Base-by-base conservation (phyloP, 2,113 vertebrate genomes). In the Xyrauchen texanus region DNA sequence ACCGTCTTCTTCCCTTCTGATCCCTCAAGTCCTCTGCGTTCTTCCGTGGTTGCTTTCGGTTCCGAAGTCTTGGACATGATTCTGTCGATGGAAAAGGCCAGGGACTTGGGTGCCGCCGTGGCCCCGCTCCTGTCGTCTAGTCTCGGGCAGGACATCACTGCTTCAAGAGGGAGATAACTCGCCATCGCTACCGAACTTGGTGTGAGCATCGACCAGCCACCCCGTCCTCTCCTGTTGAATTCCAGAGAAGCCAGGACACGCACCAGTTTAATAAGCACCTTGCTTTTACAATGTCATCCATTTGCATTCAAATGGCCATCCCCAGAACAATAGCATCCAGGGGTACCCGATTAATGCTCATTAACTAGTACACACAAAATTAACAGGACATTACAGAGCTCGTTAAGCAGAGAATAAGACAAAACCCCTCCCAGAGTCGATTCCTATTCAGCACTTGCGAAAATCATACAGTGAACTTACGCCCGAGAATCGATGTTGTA, bases 11-110 rank as follows among this genome's bases (percentile, higher is more conserved):
- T 97, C 86, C 90, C 90, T 42, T 94, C 91, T 9, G 91, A 91
- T 76, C 85, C 68, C 66, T 93, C 88, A 72, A 89, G 85, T 52
- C 86, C 87, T 80, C 89, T 91, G 63, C 89, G 90, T 75, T 91
- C 90, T 64, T 96, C 94, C 76, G 91, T 87, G 84, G 89, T 81
- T 66, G 90, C 88, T 53, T 91, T 94, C 82, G 96, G 94, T 78
- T 96, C 96, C 84, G 95, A 94, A 76, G 93, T 93, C 90, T 97
- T 98, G 84, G 98, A 97, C 98, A 99, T 99, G 92, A 99, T 99
- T 88, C 98, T 90, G 90, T 99, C 98, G 80, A 99, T 99, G 89
- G 98, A 99, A 90, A 99, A 99, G 91, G 98, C 97, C 91, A 99
- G 92, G 11, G 93, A 92, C 90, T 99, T 99, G 76, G 97, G 92